Conservation (phyloP, 2,113 vertebrate genomes). For the Coptodon bakossiorum region DNA sequence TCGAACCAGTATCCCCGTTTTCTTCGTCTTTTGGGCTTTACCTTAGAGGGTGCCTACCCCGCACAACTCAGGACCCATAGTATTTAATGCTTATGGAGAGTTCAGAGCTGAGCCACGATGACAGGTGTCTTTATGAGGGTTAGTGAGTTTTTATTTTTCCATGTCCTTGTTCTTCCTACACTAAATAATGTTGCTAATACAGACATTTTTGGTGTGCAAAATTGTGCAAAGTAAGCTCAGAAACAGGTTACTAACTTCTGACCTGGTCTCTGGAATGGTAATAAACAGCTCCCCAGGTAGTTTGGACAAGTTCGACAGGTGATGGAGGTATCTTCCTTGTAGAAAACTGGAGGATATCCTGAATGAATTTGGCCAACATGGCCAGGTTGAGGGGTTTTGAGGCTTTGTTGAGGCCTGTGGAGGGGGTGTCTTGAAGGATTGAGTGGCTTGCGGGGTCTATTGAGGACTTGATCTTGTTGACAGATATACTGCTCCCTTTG, state of each 20-base stretch:
- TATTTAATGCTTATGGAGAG: not conserved
- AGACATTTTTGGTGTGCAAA: not conserved
- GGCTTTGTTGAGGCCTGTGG: constrained; percentile 38
- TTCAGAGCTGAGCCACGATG: constrained; percentile 9
- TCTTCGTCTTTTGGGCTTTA: constrained; percentile 11
- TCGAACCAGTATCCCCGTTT: constrained; percentile 29
- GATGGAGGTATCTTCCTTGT: constrained; percentile 11
- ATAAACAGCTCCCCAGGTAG: not conserved
- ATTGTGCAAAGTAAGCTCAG: not conserved
- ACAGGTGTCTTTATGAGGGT: constrained; percentile 9
- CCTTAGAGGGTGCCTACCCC: not conserved
- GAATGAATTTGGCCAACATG: constrained; percentile 7
- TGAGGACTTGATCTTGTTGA: constrained; percentile 68
- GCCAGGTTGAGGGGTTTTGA: constrained; percentile 34
- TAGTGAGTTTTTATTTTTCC: not conserved
- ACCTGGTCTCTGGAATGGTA: not conserved
- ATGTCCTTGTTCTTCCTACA: not conserved
- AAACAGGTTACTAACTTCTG: not conserved
- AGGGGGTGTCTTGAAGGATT: constrained; percentile 54
- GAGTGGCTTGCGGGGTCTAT: constrained; percentile 58
- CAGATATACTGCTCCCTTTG: constrained; percentile 67
- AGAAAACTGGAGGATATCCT: constrained; percentile 16
- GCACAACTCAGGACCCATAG: not conserved
- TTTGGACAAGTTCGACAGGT: constrained; percentile 7
- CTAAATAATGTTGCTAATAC: not conserved